A percentile compares a stretch with the other conserved stretches of the same genome.
phyloP scores from a whole-genome alignment of 2,113 vertebrate genomes.

The Myotis lucifugus region DNA sequence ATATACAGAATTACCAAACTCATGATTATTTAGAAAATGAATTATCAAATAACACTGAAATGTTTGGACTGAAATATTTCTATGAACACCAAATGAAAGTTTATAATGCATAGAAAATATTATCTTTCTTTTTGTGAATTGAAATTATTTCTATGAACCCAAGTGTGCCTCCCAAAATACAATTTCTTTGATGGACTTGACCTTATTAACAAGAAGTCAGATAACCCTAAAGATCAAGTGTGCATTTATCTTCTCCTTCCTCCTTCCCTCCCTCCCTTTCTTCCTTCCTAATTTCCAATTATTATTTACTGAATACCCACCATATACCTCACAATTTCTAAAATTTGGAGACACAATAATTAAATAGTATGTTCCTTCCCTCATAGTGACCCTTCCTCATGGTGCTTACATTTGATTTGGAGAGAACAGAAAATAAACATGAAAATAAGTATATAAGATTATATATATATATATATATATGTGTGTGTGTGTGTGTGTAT shows the following conservation, averaged over 20 bases:
- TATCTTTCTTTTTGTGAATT: conserved; percentile 11
- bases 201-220: background rate
- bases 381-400: background rate
- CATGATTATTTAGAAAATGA: conserved; percentile 33
- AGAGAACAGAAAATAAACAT: background rate
- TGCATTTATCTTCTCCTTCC: background rate
- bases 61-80: conserved; percentile 28
- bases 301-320: background rate
- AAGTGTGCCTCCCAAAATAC: background rate
- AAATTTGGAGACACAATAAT: background rate
- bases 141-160: background rate
- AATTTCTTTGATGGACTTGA: background rate
- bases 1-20: conserved; percentile 9
- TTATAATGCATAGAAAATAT: background rate
- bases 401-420: background rate
- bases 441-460: background rate
- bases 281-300: background rate
- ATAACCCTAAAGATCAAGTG: background rate
- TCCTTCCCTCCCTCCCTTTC: background rate
- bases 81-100: conserved; percentile 19
- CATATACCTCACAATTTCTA: background rate
- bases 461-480: background rate
- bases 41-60: conserved; percentile 6
- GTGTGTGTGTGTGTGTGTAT: too few relatives aligned
- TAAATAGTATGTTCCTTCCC: background rate